Evolutionary conservation across 2,113 vertebrate genomes (phyloP), one percentile per base, ranked within the genome.

Genomic region (Pelobates fuscus): DNA sequence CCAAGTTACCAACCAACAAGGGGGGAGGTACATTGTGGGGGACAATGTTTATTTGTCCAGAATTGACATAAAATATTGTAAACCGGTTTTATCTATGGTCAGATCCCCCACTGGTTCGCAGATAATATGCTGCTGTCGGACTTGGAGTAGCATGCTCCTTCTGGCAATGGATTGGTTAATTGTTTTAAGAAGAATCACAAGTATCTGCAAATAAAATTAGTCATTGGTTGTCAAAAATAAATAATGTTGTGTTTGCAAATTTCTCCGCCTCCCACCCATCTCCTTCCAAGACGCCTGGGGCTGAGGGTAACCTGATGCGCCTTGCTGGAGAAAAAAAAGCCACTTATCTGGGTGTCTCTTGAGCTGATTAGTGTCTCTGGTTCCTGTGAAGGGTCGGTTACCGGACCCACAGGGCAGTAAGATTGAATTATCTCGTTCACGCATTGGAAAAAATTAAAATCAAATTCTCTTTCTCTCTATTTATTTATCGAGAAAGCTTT

Each of bases 181-280:
- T 4, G 4, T 49, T 49, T 18, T 20, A n/a, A 21, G 24, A 60
- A 67, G 54, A 75, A 43, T 49, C 20, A 30, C 55, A 52, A 77
- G 55, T 61, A 68, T 58, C 64, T 61, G 64, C 24, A 77, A 77
- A 77, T 77, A 68, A 59, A 77, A 77, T 77, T 77, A 76, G 49
- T 30, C 29, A 61, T 61, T 61, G 37, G 60, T 30, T 61, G 73
- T 77, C 73, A 77, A 26, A 49, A 67, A 77, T 68, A 77, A 77
- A 68, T 68, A 77, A 68, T 77, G 65, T 77, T 77, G 73, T 52
- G 55, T 68, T 77, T 32, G 65, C 54, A 68, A 52, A 68, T 77
- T 67, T 37, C 58, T 64, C 41, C n/a, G n/a, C 60, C 27, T 32
- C 29, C n/a, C 18, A 32, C 27, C 29, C 21, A 5, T 23, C 26